phyloP scores from a whole-genome alignment of 2,888 invertebrate genomes.

The Heliconius cydno region DNA sequence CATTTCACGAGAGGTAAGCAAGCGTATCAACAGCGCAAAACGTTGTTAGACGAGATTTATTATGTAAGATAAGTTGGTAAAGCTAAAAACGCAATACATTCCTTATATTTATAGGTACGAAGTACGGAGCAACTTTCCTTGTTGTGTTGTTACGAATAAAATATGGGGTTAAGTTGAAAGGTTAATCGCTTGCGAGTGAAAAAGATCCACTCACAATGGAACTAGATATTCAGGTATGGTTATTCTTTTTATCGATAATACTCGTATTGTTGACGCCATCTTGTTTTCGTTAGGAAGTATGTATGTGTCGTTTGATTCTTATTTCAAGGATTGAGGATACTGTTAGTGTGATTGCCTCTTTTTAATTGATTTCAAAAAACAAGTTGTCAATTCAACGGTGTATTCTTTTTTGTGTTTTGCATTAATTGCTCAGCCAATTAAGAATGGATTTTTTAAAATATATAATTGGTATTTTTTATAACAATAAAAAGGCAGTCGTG shows the following conservation, averaged over 20 bases:
- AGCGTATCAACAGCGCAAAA: constrained; percentile 40
- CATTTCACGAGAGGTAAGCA: constrained; percentile 33
- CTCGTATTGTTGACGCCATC: neutral
- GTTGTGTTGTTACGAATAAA: constrained; percentile 31
- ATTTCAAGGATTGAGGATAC: neutral
- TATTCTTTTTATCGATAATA: constrained; percentile 8
- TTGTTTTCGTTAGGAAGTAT: neutral
- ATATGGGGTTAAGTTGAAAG: constrained; percentile 34
- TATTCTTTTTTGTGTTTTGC: too few relatives aligned
- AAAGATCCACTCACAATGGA: constrained; percentile 29
- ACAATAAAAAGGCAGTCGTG: too few relatives aligned
- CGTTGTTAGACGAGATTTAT: constrained; percentile 43
- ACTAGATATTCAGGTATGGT: constrained; percentile 15
- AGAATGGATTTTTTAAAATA: too few relatives aligned
- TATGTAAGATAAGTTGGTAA: constrained; percentile 38
- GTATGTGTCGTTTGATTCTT: neutral
- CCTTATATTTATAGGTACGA: constrained; percentile 33
- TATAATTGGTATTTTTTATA: too few relatives aligned
- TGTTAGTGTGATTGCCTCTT: too few relatives aligned
- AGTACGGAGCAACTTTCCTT: constrained; percentile 20
- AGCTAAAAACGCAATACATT: constrained; percentile 39
- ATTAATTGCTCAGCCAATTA: too few relatives aligned
- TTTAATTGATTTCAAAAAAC: too few relatives aligned
- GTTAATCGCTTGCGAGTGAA: constrained; percentile 39
- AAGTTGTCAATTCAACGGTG: too few relatives aligned